Conservation (phyloP, 2,113 vertebrate genomes). For the Barbus barbus region DNA sequence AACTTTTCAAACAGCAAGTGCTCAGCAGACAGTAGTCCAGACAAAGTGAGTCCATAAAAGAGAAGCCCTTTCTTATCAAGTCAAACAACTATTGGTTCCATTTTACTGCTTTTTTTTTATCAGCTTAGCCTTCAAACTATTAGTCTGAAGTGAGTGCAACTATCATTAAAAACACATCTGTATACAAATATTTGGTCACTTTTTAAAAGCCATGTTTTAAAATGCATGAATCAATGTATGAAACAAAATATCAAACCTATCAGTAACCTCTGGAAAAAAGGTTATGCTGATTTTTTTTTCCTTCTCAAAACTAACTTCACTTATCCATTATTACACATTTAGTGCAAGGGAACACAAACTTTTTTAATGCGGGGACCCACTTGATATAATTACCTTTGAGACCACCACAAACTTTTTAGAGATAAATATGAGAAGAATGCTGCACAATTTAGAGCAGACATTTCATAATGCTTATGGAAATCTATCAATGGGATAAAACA, state of each 20-base stretch:
- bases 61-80: slow-evolving; percentile 3
- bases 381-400: not conserved
- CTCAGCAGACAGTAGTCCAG: slow-evolving; percentile 15
- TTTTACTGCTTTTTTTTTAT: not conserved
- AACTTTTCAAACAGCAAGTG: not conserved
- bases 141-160: not conserved
- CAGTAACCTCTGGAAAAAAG: not conserved
- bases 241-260: no score
- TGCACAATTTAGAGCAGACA: not conserved
- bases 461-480: not conserved
- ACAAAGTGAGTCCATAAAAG: slow-evolving; percentile 8
- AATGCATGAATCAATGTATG: no score
- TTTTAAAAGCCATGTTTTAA: no score
- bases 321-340: not conserved
- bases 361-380: not conserved
- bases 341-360: not conserved
- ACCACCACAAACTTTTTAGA: not conserved
- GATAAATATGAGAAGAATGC: not conserved
- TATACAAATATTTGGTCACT: not conserved
- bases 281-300: not conserved
- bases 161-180: not conserved
- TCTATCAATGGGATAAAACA: not conserved
- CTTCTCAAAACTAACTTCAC: not conserved
- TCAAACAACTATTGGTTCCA: not conserved
- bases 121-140: not conserved